These are phyloP conservation scores for Sericinus montela DNA, from an alignment of 2,888 invertebrate species.

Conservation along the genomic window DNA sequence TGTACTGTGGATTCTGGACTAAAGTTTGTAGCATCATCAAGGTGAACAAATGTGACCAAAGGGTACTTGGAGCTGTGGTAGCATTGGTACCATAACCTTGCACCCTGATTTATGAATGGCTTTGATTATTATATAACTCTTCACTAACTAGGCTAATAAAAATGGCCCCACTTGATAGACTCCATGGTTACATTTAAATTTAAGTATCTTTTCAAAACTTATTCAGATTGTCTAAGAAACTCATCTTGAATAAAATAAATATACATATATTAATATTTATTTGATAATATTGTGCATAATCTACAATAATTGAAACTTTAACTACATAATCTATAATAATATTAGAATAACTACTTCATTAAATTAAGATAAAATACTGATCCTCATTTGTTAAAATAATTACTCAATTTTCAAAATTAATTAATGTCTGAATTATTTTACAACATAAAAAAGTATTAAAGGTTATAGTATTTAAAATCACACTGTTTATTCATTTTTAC, in stretches of 20 bases:
- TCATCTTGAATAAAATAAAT: background rate
- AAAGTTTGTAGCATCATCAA: slow-evolving; percentile 45
- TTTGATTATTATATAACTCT: slow-evolving; percentile 36
- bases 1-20: background rate
- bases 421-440: too few species aligned
- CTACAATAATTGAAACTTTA: too few species aligned
- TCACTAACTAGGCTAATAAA: slow-evolving; percentile 35
- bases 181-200: background rate
- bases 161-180: background rate
- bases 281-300: background rate
- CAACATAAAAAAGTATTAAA: too few species aligned
- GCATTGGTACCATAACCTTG: slow-evolving; percentile 64
- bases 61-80: slow-evolving; percentile 67
- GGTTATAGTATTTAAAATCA: too few species aligned
- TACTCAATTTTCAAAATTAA: background rate
- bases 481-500: too few species aligned
- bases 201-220: background rate
- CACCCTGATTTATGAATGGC: slow-evolving; percentile 55
- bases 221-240: background rate
- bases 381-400: background rate
- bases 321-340: too few species aligned
- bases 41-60: slow-evolving; percentile 54
- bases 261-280: background rate
- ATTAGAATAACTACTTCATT: too few species aligned
- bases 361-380: background rate